phyloP scores from a whole-genome alignment of 1,140 invertebrate genomes.

The Sycophila sp. region DNA sequence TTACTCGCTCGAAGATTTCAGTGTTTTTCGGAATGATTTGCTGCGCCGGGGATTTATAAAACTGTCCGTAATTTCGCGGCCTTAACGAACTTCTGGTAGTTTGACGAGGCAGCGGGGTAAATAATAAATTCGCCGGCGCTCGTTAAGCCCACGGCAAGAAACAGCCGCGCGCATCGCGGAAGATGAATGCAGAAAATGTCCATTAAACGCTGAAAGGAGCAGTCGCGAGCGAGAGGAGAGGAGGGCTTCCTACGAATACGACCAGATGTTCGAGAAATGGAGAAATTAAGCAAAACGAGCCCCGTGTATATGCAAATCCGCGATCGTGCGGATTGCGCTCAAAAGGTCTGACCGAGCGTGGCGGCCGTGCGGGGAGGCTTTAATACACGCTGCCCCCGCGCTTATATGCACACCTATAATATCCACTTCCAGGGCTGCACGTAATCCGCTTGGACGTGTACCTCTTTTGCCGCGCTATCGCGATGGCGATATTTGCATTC shows the following conservation, averaged over 20 bases:
- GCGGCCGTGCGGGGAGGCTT: neutral
- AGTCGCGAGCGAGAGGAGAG: neutral
- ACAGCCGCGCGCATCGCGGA: no score
- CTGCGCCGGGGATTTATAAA: no score
- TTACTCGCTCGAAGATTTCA: no score
- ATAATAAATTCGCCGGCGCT: no score
- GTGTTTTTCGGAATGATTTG: no score
- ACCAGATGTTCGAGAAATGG: neutral
- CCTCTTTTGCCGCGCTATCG: neutral
- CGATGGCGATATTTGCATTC: neutral
- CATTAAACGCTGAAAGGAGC: no score
- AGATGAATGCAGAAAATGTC: no score
- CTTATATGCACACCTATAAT: neutral
- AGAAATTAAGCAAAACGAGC: constrained; percentile 7
- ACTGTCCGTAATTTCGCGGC: no score
- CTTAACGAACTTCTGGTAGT: no score
- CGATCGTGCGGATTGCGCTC: neutral
- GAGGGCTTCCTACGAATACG: no score
- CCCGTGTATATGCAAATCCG: neutral
- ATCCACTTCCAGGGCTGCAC: neutral
- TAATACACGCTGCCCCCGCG: neutral
- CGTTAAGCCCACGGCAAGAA: no score
- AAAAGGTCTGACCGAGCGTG: neutral
- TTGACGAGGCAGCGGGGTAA: no score
- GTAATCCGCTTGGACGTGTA: constrained; percentile 9